These are phyloP conservation scores for Holacanthella duospinosa DNA, from an alignment of 2,888 invertebrate species.

Conservation along the genomic window DNA sequence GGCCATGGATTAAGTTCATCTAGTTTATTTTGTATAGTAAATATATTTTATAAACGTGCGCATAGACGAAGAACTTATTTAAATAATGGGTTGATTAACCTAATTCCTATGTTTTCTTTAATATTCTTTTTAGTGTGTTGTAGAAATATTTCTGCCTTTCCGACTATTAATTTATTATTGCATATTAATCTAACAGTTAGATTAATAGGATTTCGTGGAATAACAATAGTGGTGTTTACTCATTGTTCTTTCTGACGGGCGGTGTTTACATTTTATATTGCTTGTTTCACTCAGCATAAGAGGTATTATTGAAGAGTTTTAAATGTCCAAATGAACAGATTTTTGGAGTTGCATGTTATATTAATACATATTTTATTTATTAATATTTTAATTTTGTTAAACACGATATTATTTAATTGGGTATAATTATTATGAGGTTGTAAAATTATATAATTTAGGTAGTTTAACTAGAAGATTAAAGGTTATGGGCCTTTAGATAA, in stretches of 20 bases:
- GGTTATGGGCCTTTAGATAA: constrained; percentile 55
- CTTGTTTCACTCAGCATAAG: constrained; percentile 54
- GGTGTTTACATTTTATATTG: constrained; percentile 55
- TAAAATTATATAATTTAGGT: constrained; percentile 45
- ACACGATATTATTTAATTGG: constrained; percentile 45
- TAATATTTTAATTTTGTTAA: constrained; percentile 52
- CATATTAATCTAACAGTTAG: too few relatives aligned
- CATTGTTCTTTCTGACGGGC: constrained; percentile 56
- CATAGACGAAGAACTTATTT: constrained; percentile 50
- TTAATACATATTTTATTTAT: constrained; percentile 54
- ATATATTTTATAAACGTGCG: constrained; percentile 21
- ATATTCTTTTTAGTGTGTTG: constrained; percentile 56
- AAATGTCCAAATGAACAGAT: not conserved
- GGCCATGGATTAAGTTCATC: constrained; percentile 27
- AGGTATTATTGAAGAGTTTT: constrained; percentile 35
- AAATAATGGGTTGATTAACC: constrained; percentile 54
- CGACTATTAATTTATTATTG: constrained; percentile 56
- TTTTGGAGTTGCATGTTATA: constrained; percentile 52
- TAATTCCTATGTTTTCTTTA: constrained; percentile 50
- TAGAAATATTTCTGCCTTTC: constrained; percentile 56
- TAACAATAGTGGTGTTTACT: constrained; percentile 48
- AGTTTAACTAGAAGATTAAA: constrained; percentile 56
- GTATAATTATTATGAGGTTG: constrained; percentile 40
- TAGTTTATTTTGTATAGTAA: constrained; percentile 24
- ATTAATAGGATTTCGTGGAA: too few relatives aligned